Conservation (phyloP, 2,113 vertebrate genomes). For the Perca flavescens region DNA sequence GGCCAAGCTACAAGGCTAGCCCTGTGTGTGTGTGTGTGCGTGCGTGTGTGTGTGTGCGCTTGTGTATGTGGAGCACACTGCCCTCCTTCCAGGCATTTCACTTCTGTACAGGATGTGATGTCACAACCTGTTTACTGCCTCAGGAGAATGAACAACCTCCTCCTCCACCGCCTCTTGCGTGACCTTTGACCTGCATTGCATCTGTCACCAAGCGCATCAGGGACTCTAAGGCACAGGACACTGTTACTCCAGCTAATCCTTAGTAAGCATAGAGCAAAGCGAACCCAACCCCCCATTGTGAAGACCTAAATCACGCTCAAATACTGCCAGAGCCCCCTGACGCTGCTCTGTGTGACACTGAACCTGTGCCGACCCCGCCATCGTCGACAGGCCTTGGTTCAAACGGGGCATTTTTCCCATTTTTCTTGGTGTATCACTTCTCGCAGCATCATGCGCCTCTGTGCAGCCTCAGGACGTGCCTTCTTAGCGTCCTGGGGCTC, state of each 20-base stretch:
- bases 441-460: slow-evolving; percentile 33
- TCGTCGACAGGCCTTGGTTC: slow-evolving; percentile 17
- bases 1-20: slow-evolving; percentile 1
- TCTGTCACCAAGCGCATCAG: slow-evolving; percentile 29
- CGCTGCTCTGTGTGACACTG: slow-evolving; percentile 14
- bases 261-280: slow-evolving; percentile 23
- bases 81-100: slow-evolving; percentile 57
- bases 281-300: background rate
- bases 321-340: slow-evolving; percentile 27
- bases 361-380: slow-evolving; percentile 49
- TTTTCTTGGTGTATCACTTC: slow-evolving; percentile 48
- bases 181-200: slow-evolving; percentile 60
- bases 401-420: slow-evolving; percentile 43
- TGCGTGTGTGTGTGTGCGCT: slow-evolving; percentile 12
- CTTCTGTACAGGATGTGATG: slow-evolving; percentile 72
- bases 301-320: slow-evolving; percentile 15
- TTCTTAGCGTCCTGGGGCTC: slow-evolving; percentile 51
- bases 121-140: slow-evolving; percentile 81
- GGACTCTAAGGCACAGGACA: slow-evolving; percentile 37
- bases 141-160: slow-evolving; percentile 28
- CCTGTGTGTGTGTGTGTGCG: slow-evolving; percentile 32
- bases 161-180: slow-evolving; percentile 14
- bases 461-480: slow-evolving; percentile 48
- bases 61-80: slow-evolving; percentile 31
- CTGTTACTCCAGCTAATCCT: slow-evolving; percentile 54